Conservation (phyloP, 2,113 vertebrate species). For the Oostethus manadensis region DNA sequence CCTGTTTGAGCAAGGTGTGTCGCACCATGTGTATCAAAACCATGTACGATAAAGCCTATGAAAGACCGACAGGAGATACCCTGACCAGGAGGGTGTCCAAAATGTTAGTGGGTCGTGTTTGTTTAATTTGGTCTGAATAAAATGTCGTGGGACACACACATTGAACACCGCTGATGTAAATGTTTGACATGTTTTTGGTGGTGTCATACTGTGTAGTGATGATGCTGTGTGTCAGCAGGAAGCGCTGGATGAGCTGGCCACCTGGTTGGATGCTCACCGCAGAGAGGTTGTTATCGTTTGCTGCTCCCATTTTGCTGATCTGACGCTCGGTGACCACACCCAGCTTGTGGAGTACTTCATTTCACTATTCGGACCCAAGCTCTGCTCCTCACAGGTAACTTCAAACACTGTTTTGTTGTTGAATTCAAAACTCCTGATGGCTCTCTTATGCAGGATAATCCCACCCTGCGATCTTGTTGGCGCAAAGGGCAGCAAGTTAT, state of each 20-base stretch:
- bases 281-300: conserved; percentile 67
- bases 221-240: conserved; percentile 46
- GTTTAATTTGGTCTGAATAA: too few species aligned
- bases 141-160: too few species aligned
- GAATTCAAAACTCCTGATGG: neutral
- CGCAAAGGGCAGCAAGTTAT: conserved; percentile 61
- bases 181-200: too few species aligned
- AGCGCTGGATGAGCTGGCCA: conserved; percentile 53
- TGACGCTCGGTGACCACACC: conserved; percentile 54
- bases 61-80: too few species aligned
- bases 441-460: conserved; percentile 46
- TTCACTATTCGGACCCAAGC: conserved; percentile 56
- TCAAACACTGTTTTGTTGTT: neutral
- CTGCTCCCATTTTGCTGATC: conserved; percentile 62
- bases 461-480: conserved; percentile 66
- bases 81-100: too few species aligned
- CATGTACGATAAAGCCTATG: too few species aligned
- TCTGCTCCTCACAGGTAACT: conserved; percentile 57
- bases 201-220: too few species aligned
- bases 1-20: neutral
- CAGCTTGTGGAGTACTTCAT: conserved; percentile 58
- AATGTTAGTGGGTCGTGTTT: too few species aligned
- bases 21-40: neutral
- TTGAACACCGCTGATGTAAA: too few species aligned
- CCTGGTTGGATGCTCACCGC: conserved; percentile 64